Conservation (phyloP, 1,140 invertebrate species). For the Drosophila subpulchrella region DNA sequence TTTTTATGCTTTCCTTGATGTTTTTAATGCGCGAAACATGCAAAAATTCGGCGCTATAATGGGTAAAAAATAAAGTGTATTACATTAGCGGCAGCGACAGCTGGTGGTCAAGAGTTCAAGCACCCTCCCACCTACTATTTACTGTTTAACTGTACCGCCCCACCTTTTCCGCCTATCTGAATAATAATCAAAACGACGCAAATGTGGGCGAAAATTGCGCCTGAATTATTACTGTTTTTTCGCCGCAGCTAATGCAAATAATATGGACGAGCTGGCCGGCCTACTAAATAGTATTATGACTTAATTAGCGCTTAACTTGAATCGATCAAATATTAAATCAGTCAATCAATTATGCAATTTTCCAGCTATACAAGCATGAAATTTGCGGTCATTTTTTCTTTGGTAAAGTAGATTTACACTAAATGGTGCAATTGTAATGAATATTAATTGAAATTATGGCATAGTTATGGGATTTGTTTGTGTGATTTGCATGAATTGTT, state of each 20-base stretch:
- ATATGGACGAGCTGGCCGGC: not conserved
- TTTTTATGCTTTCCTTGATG: slow-evolving; percentile 13
- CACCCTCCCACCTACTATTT: not conserved
- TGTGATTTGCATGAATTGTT: not conserved
- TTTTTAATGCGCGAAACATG: slow-evolving; percentile 45
- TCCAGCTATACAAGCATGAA: not conserved
- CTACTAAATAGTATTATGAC: slow-evolving; percentile 1
- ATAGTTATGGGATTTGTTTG: not conserved
- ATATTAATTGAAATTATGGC: not conserved
- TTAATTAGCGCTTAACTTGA: slow-evolving; percentile 1
- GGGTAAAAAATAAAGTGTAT: slow-evolving; percentile 24
- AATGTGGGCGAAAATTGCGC: slow-evolving; percentile 2
- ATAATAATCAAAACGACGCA: slow-evolving; percentile 1
- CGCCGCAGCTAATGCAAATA: not conserved
- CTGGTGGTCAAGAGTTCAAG: slow-evolving; percentile 11
- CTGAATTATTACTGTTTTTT: slow-evolving; percentile 1
- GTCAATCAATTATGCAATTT: slow-evolving; percentile 13
- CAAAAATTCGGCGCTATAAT: slow-evolving; percentile 16
- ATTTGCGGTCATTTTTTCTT: not conserved
- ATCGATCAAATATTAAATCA: slow-evolving; percentile 14
- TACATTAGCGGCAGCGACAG: slow-evolving; percentile 18
- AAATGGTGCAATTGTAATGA: not conserved
- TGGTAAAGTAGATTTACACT: not conserved
- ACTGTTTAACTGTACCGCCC: not conserved
- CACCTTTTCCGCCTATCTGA: not conserved